Evolutionary conservation across 53 echinoderm and acorn worm species (phyloP), one percentile per base, ranked within the genome.

Genomic region (Luidia sarsii): DNA sequence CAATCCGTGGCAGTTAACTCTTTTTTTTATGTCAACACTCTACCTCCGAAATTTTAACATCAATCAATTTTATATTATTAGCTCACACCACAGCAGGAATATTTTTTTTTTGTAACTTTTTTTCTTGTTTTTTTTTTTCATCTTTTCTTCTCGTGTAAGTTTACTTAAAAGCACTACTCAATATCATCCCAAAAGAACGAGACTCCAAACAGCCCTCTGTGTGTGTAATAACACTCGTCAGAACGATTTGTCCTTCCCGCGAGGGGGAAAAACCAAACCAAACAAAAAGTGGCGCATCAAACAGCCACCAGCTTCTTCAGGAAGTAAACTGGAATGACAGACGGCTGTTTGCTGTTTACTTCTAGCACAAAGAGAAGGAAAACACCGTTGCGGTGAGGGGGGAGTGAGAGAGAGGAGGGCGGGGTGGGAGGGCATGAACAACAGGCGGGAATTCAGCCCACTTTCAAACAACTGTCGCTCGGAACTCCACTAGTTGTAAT

Each of bases 11-110:
- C 41, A 77, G 60, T 61, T 77, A 77, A 57, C 19, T 60, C 29
- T 43, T 51, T 51, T 55, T 39, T 39, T 74, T 48, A 60, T 32
- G 33, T 33, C 46, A 77, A 57, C 59, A 77, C 43, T 41, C 67
- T 67, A 77, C 48, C 77, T 60, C 61, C 11, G 61, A 55, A 54
- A 27, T 72, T 55, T 69, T 48, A 77, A 77, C 77, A 77, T 60
- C 77, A 77, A 77, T 77, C 77, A 14, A n/a, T n/a, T 77, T 67
- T 77, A 77, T 61, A 77, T 29, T 77, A 77, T 77, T 77, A 77
- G 77, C 77, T 77, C 77, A 77, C 77, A 77, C 46, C 77, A 77
- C 77, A 77, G 77, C 77, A 77, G 77, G 77, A 77, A 77, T 77
- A 77, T 6, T 7, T 7, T 67, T 61, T 77, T 30, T n/a, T n/a